Evolutionary conservation across 2,113 vertebrate species (phyloP).

Genomic region (Madoqua kirkii): DNA sequence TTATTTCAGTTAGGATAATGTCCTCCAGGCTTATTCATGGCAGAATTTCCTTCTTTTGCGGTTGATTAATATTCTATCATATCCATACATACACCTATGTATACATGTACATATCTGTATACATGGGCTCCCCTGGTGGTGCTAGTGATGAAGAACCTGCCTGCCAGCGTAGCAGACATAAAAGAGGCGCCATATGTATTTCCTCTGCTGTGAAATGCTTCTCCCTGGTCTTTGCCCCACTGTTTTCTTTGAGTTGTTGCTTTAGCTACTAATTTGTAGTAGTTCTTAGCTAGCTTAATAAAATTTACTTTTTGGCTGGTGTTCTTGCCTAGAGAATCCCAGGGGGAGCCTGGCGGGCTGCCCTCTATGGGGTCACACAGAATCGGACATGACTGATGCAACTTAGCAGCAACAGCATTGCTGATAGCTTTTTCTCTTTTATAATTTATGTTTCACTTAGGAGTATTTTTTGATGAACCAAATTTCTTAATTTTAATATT

Average conservation of each 20-base stretch:
- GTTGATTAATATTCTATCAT: not conserved
- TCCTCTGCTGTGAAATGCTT: not conserved
- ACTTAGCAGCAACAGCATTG: not conserved
- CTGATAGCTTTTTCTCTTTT: not conserved
- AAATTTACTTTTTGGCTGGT: not conserved
- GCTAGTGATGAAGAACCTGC: not conserved
- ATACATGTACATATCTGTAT: not conserved
- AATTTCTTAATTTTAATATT: conserved; percentile 18
- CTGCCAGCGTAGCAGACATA: not conserved
- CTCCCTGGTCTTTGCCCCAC: not conserved
- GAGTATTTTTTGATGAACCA: conserved; percentile 12
- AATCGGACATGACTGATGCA: no score
- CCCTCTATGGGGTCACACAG: no score
- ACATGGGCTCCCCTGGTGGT: not conserved
- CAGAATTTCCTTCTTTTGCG: not conserved
- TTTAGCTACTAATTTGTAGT: not conserved
- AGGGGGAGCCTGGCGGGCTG: no score
- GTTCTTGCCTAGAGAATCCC: no score
- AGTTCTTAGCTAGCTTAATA: not conserved
- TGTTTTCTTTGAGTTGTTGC: not conserved
- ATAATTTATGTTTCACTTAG: not conserved
- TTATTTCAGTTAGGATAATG: not conserved
- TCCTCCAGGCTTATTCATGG: not conserved
- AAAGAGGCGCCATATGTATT: rapidly evolving
- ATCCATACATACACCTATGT: not conserved